These are phyloP conservation scores for Lophura nycthemera DNA, from an alignment of 2,113 vertebrate species.

Conservation along the genomic window DNA sequence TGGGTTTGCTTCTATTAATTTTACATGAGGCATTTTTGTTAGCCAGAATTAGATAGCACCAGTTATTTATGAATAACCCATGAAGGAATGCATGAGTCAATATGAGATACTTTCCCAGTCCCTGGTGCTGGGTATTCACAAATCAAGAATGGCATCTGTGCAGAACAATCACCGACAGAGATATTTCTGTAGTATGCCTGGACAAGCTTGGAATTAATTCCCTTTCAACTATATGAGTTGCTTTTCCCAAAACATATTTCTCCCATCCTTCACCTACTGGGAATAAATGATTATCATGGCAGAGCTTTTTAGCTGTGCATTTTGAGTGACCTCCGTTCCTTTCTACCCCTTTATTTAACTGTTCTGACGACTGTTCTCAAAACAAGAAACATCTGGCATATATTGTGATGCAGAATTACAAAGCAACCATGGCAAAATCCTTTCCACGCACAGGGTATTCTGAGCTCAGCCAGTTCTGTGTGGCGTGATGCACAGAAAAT, in stretches of 20 bases:
- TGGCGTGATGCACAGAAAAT: background rate
- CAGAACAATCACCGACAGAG: background rate
- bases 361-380: background rate
- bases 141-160: constrained; percentile 15
- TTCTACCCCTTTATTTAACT: background rate
- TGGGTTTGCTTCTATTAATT: constrained; percentile 52
- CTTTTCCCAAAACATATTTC: background rate
- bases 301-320: background rate
- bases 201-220: constrained; percentile 12
- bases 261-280: background rate
- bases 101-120: background rate
- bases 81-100: constrained; percentile 45
- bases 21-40: constrained; percentile 27
- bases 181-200: background rate
- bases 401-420: background rate
- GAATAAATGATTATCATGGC: background rate
- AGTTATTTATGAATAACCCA: constrained; percentile 53
- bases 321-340: background rate
- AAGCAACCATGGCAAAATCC: background rate
- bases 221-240: background rate
- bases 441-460: background rate
- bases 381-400: background rate
- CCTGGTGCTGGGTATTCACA: constrained; percentile 23
- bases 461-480: background rate
- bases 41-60: constrained; percentile 12